Evolutionary conservation across 1,140 invertebrate genomes (phyloP), one percentile per base, ranked within the genome.

Genomic region (Procambarus virginalis): DNA sequence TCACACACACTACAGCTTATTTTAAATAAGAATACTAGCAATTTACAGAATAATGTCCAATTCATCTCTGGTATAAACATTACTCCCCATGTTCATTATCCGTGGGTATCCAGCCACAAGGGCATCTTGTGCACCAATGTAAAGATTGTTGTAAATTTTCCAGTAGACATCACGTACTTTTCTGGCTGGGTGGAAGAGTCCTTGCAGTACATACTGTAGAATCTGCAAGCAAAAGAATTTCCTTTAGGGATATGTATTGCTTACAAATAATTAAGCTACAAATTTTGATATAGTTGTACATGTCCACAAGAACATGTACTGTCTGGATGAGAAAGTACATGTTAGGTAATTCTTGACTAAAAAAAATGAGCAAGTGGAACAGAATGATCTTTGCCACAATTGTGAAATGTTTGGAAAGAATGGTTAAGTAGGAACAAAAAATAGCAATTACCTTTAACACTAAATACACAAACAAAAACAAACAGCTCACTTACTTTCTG

Each of bases 131-230:
- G 98, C 98, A 22, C 99, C 99, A 93, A 99, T 99, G 93, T 99
- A 99, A 20, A 99, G 95, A 2, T 98, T 99, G 94, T 99, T 99
- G 94, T 99, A 99, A 92, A 99, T 98, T 94, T 99, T 99, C 99
- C 99, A 99, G 94, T 99, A 99, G 1, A 99, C 99, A 94, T 99
- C 99, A 55, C 99, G 96, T 1, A 99, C 99, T 95, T 99, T 99
- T 87, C 99, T 95, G 12, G 99, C 99, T 12, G 99, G 99, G 95
- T 99, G 99, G 94, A 99, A 99, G 45, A 99, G 94, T 80, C 99
- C 99, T 96, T 99, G 94, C 85, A 95, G 93, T 73, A 92, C 89
- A 87, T 92, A 84, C 82, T 90, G 89, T 6, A 92, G 79, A 46
- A 89, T 91, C 89, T 91, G 87, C 94, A 92, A 73, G 20, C 5